Evolutionary conservation across 2,888 invertebrate genomes (phyloP).

Genomic region (Megastigmus dorsalis): DNA sequence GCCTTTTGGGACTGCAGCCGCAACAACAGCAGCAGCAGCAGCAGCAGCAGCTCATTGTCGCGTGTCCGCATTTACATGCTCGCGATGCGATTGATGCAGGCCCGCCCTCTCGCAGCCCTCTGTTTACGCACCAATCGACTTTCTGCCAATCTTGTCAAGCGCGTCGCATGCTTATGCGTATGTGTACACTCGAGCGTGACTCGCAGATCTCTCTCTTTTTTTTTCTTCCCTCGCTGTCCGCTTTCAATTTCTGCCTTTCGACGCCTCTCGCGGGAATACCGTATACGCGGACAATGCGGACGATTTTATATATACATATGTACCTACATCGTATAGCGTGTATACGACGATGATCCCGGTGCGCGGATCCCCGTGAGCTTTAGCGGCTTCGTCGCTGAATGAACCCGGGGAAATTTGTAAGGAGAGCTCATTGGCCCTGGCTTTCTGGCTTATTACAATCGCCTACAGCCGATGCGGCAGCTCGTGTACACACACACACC

Average conservation of each 20-base stretch:
- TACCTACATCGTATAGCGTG: neutral
- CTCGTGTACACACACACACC: no score
- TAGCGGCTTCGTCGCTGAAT: neutral
- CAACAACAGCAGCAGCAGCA: neutral
- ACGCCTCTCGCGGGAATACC: slow-evolving; percentile 1
- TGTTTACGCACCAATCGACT: no score
- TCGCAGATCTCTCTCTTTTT: neutral
- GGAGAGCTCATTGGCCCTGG: neutral
- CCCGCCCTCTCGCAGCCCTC: slow-evolving; percentile 4
- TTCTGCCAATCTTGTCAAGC: no score
- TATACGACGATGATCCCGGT: slow-evolving; percentile 7
- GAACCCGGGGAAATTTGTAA: slow-evolving; percentile 9
- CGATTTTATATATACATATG: no score
- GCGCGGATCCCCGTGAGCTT: neutral
- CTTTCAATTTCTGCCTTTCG: neutral
- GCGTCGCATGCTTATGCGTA: neutral
- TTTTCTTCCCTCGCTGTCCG: neutral
- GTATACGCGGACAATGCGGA: neutral
- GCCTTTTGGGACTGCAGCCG: neutral
- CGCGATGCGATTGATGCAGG: neutral
- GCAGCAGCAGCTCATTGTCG: slow-evolving; percentile 12
- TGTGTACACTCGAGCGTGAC: slow-evolving; percentile 37
- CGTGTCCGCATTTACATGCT: no score
- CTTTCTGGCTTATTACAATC: slow-evolving; percentile 31
- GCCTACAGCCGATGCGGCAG: neutral